Evolutionary conservation across 1,140 invertebrate genomes (phyloP), one percentile per base, ranked within the genome.

Genomic region (Pseudomyrmex concolor): DNA sequence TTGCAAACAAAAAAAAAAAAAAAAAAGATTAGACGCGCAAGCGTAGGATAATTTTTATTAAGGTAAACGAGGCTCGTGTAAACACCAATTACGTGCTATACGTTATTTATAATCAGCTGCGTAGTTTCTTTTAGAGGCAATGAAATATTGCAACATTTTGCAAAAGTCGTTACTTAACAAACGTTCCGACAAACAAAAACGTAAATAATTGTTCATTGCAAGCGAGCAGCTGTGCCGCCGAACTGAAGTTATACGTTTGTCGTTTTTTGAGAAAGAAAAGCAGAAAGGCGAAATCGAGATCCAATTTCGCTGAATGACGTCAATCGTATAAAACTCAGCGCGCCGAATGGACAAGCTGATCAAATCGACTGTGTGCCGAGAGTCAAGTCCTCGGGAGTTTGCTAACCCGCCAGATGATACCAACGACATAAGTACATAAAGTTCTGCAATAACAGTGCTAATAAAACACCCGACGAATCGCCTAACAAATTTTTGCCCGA

Each of bases 41-140:
- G 48, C 67, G 15, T 57, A 77, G 54, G 12, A 3, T 80, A 80
- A 71, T 80, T 17, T 80, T 71, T 50, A 34, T 60, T 66, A 80
- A 80, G 76, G 54, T 60, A 34, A 80, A 60, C 54, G 7, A 60
- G 76, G 10, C 57, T n/a, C 1, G 2, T 57, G n/a, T n/a, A 78
- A 70, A 17, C 19, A 57, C 13, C 9, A 15, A 55, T 78, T 57
- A 50, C 34, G 15, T 7, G 15, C 5, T 7, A 9, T 13, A 76
- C 22, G 13, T 78, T 55, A 78, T 70, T 59, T 60, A 70, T 59
- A 59, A 68, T 64, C 22, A 0, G 1, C 48, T 25, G 43, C 0
- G 8, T 80, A 60, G n/a, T 70, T 78, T 70, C 34, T 12, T 45
- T 70, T 22, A 59, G 10, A 70, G 8, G 5, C 34, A 48, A 80